phyloP scores from a whole-genome alignment of 2,113 vertebrate species.

The Neogale vison region DNA sequence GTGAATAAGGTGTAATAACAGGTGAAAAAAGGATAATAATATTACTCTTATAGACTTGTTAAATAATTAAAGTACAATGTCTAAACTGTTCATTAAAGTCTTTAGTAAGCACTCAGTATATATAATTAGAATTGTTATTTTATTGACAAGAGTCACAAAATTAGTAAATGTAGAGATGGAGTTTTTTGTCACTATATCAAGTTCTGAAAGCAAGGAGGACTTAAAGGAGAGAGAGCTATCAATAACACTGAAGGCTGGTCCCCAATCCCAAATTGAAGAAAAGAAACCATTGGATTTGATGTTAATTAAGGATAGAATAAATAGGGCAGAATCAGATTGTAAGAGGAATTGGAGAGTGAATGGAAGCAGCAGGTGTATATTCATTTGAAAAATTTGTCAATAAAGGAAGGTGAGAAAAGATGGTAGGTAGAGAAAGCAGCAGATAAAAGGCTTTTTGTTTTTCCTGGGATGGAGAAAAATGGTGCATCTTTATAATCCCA shows the following conservation, averaged over 20 bases:
- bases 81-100: not conserved
- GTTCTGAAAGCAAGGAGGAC: not conserved
- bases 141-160: not conserved
- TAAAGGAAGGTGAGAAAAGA: not conserved
- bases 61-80: not conserved
- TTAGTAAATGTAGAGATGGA: not conserved
- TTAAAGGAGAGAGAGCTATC: not conserved
- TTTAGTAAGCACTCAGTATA: not conserved
- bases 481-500: not conserved
- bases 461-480: not conserved
- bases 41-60: not conserved
- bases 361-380: not conserved
- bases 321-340: not conserved
- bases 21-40: not conserved
- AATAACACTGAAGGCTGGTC: not conserved
- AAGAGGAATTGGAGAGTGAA: not conserved
- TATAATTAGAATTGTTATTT: not conserved
- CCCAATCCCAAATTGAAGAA: not conserved
- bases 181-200: not conserved
- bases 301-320: not conserved
- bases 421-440: not conserved
- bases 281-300: not conserved
- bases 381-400: not conserved
- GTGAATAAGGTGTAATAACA: no score
- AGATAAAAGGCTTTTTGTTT: not conserved